phyloP scores from a whole-genome alignment of 2,888 invertebrate genomes.

The Apodemia hepburni region DNA sequence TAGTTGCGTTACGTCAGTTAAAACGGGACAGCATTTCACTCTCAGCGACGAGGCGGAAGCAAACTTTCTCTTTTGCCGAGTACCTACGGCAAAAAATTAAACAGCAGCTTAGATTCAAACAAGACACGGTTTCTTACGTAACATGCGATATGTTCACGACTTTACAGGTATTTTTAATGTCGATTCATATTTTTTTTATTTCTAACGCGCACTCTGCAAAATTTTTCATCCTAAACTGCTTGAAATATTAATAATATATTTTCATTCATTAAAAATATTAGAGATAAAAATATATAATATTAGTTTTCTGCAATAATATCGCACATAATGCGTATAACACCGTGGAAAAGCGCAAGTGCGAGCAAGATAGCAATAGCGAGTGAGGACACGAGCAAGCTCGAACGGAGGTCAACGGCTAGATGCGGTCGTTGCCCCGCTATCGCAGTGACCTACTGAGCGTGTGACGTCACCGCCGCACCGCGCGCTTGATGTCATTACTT shows the following conservation, averaged over 20 bases:
- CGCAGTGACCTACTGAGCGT: conserved; percentile 81
- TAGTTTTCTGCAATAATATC: conserved; percentile 43
- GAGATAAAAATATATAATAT: conserved; percentile 37
- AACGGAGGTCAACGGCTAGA: conserved; percentile 81
- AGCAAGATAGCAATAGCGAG: conserved; percentile 55
- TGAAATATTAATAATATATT: background rate
- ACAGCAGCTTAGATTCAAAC: conserved; percentile 42
- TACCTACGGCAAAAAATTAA: conserved; percentile 45
- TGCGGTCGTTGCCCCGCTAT: conserved; percentile 81
- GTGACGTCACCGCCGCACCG: conserved; percentile 77
- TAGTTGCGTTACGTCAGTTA: conserved; percentile 67
- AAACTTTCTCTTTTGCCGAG: conserved; percentile 75
- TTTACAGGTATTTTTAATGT: background rate
- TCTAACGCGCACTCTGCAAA: background rate
- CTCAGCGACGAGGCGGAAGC: conserved; percentile 76
- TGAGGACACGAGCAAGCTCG: conserved; percentile 70
- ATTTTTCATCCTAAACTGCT: background rate
- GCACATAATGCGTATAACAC: conserved; percentile 59
- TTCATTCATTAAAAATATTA: background rate
- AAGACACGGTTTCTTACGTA: conserved; percentile 35
- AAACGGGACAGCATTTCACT: conserved; percentile 78
- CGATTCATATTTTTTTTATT: background rate
- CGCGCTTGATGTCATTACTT: conserved; percentile 61
- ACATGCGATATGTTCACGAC: conserved; percentile 29
- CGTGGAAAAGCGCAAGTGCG: conserved; percentile 56